Evolutionary conservation across 2,113 vertebrate genomes (phyloP), one percentile per base, ranked within the genome.

Genomic region (Calyptommatus sinebrachiatus): DNA sequence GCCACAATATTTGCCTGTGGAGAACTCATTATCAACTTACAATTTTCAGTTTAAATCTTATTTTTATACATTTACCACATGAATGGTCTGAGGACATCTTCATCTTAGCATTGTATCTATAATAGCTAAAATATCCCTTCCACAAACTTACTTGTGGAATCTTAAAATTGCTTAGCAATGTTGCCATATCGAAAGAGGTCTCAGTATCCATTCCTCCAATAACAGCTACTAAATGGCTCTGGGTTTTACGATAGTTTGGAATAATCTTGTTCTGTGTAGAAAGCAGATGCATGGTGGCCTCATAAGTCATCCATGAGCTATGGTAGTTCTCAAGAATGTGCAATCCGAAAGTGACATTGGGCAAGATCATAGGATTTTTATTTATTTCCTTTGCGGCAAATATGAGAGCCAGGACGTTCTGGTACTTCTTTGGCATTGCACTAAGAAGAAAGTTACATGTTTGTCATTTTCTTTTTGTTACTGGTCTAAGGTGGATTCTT

Each of bases 361-460:
- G 74, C 48, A 76, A 65, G n/a, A 66, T 48, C 2, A 22, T 11
- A 20, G 18, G 45, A 76, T 76, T 46, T 65, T 76, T 41, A 76
- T 50, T 76, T 24, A 76, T 66, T 31, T 70, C 68, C 35, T 45
- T 45, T 70, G 11, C 20, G 3, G 68, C 68, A 70, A 70, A 70
- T 24, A 66, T 16, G 9, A 76, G 60, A 11, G 73, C 60, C 60
- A 76, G 60, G 41, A 63, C 48, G 8, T 63, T 45, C 62, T 76
- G 74, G 74, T 76, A 76, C 18, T 76, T 76, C 62, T 76, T 76
- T 48, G 74, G 74, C 62, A 76, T 76, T 45, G 65, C 62, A 29
- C 74, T 76, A 41, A 5, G 21, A 46, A 29, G 12, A 66, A 28
- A 76, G 18, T 76, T 48, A 75, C 16, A 35, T 31, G 10, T 12